These are phyloP conservation scores for Carabus problematicus DNA, from an alignment of 2,888 invertebrate species.

Conservation along the genomic window DNA sequence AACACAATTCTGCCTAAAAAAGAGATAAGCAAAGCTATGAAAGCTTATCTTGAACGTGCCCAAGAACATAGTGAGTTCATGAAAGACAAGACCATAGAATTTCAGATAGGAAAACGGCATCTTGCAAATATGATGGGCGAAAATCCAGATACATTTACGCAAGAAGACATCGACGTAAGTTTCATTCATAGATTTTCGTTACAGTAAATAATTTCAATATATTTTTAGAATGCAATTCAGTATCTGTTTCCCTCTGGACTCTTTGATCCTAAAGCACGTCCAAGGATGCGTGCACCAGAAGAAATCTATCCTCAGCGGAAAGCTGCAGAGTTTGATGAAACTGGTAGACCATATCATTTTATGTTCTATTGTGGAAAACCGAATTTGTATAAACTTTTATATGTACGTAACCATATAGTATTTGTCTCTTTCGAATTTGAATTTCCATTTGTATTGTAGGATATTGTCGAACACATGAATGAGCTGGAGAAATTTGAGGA, in stretches of 20 bases:
- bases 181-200: conserved; percentile 13
- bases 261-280: conserved; percentile 83
- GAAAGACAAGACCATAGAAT: conserved; percentile 78
- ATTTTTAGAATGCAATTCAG: conserved; percentile 78
- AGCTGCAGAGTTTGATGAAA: conserved; percentile 88
- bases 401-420: conserved; percentile 66
- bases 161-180: conserved; percentile 83
- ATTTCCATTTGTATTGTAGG: conserved; percentile 59
- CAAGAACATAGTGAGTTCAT: conserved; percentile 84
- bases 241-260: conserved; percentile 97
- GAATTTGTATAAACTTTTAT: conserved; percentile 82
- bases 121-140: conserved; percentile 99
- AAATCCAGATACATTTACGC: conserved; percentile 87
- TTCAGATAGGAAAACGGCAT: conserved; percentile 91
- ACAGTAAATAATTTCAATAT: neutral
- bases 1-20: conserved; percentile 56
- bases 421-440: neutral
- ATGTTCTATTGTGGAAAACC: conserved; percentile 92
- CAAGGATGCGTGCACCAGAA: conserved; percentile 88
- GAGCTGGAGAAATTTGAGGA: conserved; percentile 75
- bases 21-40: conserved; percentile 87
- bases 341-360: conserved; percentile 88
- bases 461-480: conserved; percentile 73
- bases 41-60: conserved; percentile 83
- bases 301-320: conserved; percentile 84